A percentile compares a stretch with the other conserved stretches of the same genome.
These are phyloP conservation scores for Dipus sagitta DNA, from an alignment of 2,797 vertebrate genomes.

Conservation along the genomic window DNA sequence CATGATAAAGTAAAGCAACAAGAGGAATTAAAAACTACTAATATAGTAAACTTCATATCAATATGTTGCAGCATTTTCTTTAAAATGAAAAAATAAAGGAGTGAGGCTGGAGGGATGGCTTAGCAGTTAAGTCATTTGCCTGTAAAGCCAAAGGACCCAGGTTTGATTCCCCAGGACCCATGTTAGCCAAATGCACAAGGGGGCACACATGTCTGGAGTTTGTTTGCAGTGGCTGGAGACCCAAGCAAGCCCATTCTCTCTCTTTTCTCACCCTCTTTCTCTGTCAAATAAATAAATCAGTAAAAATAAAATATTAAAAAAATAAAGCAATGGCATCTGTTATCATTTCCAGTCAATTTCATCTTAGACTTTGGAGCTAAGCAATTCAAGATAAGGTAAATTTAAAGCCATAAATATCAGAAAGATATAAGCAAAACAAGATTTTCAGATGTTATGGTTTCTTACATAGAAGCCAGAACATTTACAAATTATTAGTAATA, in stretches of 20 bases:
- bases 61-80: constrained; percentile 43
- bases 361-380: not conserved
- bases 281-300: too few relatives aligned
- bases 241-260: too few relatives aligned
- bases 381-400: constrained; percentile 24
- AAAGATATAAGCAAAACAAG: constrained; percentile 51
- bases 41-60: not conserved
- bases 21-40: not conserved
- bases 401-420: not conserved
- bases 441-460: constrained; percentile 60
- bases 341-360: not conserved
- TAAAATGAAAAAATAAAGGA: constrained; percentile 42
- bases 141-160: too few relatives aligned
- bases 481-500: constrained; percentile 75
- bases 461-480: constrained; percentile 62
- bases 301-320: not conserved
- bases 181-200: too few relatives aligned
- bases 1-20: not conserved
- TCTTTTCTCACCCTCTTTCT: too few relatives aligned
- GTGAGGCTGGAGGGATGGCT: too few relatives aligned
- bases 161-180: too few relatives aligned
- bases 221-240: too few relatives aligned
- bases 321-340: not conserved
- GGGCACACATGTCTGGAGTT: too few relatives aligned
- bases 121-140: too few relatives aligned